These are phyloP conservation scores for Iguana delicatissima DNA, from an alignment of 2,797 vertebrate genomes.

Conservation along the genomic window DNA sequence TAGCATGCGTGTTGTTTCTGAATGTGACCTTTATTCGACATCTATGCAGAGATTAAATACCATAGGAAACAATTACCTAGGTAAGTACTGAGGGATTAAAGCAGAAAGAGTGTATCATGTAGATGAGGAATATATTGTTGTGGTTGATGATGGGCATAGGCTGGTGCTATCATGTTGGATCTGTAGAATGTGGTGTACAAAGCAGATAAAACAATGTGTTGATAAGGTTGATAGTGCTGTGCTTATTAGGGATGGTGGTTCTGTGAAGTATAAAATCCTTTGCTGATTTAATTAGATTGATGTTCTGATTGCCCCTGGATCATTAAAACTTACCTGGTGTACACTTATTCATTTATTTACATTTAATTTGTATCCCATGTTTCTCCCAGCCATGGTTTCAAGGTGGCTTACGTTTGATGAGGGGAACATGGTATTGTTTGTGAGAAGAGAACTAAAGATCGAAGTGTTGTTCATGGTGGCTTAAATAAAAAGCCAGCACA, in stretches of 20 bases:
- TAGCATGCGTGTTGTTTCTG: constrained; percentile 26
- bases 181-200: background rate
- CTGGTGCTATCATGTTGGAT: background rate
- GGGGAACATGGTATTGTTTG: background rate
- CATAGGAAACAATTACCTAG: background rate
- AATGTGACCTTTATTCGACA: constrained; percentile 38
- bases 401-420: background rate
- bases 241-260: background rate
- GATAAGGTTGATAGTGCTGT: background rate
- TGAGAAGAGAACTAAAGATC: background rate
- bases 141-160: background rate
- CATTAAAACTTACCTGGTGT: background rate
- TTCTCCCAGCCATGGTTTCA: no score
- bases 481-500: background rate
- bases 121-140: background rate
- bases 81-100: constrained; percentile 26
- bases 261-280: background rate
- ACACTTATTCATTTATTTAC: no score
- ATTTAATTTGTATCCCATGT: no score
- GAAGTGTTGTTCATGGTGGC: background rate
- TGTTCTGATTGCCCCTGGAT: no score
- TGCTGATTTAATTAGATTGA: background rate
- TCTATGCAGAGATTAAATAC: constrained; percentile 30
- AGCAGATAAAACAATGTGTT: background rate
- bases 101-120: background rate